phyloP scores from a whole-genome alignment of 1,140 invertebrate species.

The Dreissena polymorpha region DNA sequence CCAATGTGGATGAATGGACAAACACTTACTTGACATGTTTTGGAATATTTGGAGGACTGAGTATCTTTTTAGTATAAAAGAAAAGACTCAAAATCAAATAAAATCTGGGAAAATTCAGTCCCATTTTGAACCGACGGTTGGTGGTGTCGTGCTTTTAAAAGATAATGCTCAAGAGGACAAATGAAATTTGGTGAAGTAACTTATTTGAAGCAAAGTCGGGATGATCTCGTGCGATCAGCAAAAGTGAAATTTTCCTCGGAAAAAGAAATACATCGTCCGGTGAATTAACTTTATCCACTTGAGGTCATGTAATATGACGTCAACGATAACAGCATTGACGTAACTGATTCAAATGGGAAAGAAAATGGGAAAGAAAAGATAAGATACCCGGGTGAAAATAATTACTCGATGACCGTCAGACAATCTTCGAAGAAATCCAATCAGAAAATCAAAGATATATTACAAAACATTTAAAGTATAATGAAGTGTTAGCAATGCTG shows the following conservation, averaged over 20 bases:
- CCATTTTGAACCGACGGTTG: too few relatives aligned
- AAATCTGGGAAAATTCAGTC: too few relatives aligned
- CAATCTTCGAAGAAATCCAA: background rate
- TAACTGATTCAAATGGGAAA: too few relatives aligned
- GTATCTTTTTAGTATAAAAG: too few relatives aligned
- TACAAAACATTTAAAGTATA: background rate
- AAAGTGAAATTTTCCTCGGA: background rate
- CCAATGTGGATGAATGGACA: conserved; percentile 23
- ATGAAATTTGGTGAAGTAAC: conserved; percentile 37
- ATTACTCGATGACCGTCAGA: too few relatives aligned
- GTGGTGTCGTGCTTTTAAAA: conserved; percentile 29
- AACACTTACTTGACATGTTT: too few relatives aligned
- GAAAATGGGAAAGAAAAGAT: background rate
- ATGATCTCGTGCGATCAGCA: conserved; percentile 15
- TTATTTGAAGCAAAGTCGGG: conserved; percentile 8
- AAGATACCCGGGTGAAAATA: too few relatives aligned
- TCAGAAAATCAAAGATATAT: background rate
- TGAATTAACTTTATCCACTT: conserved; percentile 16
- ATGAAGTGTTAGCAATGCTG: too few relatives aligned
- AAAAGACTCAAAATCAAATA: too few relatives aligned
- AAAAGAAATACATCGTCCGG: conserved; percentile 3
- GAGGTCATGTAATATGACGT: background rate
- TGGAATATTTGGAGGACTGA: too few relatives aligned
- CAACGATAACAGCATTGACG: background rate
- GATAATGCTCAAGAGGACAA: conserved; percentile 13